A percentile compares a stretch with the other conserved stretches of the same genome.
Evolutionary conservation across 2,113 vertebrate species (phyloP).

Genomic region (Podiceps cristatus): DNA sequence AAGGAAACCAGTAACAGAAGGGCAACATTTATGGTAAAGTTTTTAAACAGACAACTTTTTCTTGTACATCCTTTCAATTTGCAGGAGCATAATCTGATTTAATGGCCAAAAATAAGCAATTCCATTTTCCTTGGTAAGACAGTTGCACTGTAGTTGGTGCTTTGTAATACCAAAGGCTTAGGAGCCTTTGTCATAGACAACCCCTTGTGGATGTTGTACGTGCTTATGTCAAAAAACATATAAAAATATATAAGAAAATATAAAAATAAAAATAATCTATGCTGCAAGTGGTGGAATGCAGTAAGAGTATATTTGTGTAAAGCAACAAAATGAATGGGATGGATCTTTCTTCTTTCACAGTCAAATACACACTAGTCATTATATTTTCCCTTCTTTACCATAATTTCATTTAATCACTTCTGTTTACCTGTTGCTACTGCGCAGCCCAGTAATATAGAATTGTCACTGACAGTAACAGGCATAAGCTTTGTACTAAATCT

Average conservation of each 20-base stretch:
- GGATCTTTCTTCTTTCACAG: neutral
- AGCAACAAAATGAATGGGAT: neutral
- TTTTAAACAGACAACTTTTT: neutral
- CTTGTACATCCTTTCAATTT: neutral
- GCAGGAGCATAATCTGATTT: neutral
- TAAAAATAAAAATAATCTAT: neutral
- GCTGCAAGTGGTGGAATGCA: neutral
- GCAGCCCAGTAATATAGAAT: neutral
- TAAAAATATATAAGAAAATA: neutral
- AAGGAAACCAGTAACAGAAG: neutral
- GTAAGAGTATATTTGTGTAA: neutral
- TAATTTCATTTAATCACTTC: neutral
- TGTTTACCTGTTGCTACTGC: neutral
- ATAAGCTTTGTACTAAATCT: neutral
- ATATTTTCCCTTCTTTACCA: neutral
- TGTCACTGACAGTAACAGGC: neutral
- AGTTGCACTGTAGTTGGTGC: neutral
- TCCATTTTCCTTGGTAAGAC: neutral
- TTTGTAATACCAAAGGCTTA: neutral
- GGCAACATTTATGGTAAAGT: neutral
- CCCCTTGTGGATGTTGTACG: fast-evolving
- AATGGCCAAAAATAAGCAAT: neutral
- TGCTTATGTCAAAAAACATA: neutral
- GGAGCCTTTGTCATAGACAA: neutral
- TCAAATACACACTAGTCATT: neutral